Evolutionary conservation across 2,888 invertebrate genomes (phyloP), one percentile per base, ranked within the genome.

Genomic region (Aproaerema taeniolella): DNA sequence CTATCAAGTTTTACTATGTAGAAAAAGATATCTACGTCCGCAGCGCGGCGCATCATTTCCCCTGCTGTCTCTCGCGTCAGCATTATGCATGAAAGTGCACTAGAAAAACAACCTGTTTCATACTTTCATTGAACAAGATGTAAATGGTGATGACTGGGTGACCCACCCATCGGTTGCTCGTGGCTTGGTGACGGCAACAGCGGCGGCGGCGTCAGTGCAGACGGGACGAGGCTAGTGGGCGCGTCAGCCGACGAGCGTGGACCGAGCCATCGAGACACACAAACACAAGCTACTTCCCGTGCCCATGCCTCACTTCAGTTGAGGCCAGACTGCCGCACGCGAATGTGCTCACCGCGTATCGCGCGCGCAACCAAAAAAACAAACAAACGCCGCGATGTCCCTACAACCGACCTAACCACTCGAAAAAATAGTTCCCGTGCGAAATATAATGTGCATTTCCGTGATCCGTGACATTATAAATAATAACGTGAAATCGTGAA

Each of bases 121-220:
- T 52, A 53, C 53, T 54, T 58, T 58, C 59, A 59, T 57, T 62
- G 60, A 59, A 67, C 59, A 45, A 62, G 63, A 62, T 55, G 52
- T 54, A 61, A 20, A 4, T 6, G 20, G 20, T 20, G 8, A 8
- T 20, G 20, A 20, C 5, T 6, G 8, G 20, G 20, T n/a, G n/a
- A n/a, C n/a, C n/a, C n/a, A n/a, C n/a, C n/a, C 20, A 20, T 4
- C 20, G 20, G 20, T 20, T 20, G 20, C 5, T 20, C 4, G 20
- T 20, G 20, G 20, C 20, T 6, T 17, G 16, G 13, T 14, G 36
- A 11, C 11, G 35, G 38, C 38, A 26, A 20, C 32, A 14, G 31
- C 17, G 39, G 13, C 38, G 35, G 35, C 20, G 24, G 16, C 35
- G 30, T 9, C 25, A 16, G 28, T 16, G 29, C 16, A 11, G 17